phyloP scores from a whole-genome alignment of 2,888 invertebrate species.

The Phaedon cochleariae region DNA sequence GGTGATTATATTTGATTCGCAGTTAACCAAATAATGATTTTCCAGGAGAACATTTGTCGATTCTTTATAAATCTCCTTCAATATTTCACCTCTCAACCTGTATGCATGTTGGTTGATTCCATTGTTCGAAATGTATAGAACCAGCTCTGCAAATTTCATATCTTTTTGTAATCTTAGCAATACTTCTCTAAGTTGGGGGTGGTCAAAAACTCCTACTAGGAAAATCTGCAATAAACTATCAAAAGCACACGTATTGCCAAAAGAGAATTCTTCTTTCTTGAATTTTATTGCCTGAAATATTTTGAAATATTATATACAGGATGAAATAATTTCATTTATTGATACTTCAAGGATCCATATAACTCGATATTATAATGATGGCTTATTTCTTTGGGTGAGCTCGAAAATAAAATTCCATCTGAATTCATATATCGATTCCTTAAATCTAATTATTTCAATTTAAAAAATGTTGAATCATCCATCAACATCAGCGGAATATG shows the following conservation, averaged over 20 bases:
- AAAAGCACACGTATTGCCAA: constrained; percentile 2
- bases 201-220: not conserved
- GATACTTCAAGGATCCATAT: too few relatives aligned
- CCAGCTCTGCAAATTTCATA: not conserved
- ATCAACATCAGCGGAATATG: too few relatives aligned
- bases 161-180: not conserved
- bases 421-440: too few relatives aligned
- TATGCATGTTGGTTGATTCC: not conserved
- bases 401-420: too few relatives aligned
- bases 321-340: too few relatives aligned
- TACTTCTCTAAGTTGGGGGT: not conserved
- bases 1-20: not conserved
- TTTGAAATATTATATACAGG: not conserved
- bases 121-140: not conserved
- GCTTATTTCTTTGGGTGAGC: too few relatives aligned
- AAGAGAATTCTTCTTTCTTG: not conserved
- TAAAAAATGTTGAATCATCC: too few relatives aligned
- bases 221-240: constrained; percentile 10
- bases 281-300: constrained; percentile 11
- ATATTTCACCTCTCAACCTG: constrained; percentile 4
- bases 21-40: not conserved
- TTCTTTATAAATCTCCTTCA: not conserved
- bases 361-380: too few relatives aligned
- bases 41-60: not conserved
- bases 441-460: too few relatives aligned